A percentile compares a stretch with the other conserved stretches of the same genome.
Conservation (phyloP, 2,113 vertebrate genomes). For the Calonectris borealis region DNA sequence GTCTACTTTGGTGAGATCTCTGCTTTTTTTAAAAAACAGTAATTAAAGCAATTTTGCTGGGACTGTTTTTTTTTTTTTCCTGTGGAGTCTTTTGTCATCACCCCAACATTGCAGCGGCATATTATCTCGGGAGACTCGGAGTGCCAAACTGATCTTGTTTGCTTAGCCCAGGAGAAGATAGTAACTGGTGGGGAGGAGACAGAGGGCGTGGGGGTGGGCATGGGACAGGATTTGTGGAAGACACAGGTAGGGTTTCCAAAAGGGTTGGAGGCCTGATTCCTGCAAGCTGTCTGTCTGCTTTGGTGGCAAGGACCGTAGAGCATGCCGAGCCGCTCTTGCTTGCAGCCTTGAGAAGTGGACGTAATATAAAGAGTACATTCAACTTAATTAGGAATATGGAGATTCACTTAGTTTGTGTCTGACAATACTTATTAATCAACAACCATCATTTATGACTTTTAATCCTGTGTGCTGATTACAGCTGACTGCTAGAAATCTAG, state of each 20-base stretch:
- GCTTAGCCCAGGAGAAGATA: background rate
- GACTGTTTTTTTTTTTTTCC: background rate
- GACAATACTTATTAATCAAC: background rate
- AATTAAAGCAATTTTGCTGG: background rate
- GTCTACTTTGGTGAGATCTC: background rate
- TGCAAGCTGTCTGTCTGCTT: background rate
- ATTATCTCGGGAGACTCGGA: accelerated
- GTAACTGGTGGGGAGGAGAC: background rate
- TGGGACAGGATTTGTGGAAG: background rate
- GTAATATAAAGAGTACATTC: accelerated
- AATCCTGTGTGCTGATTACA: background rate
- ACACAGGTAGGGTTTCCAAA: background rate
- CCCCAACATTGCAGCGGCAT: accelerated
- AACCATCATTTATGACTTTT: background rate
- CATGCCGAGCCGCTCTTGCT: background rate
- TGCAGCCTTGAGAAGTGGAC: background rate
- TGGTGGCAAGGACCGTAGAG: background rate
- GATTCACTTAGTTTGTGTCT: background rate
- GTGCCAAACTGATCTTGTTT: background rate
- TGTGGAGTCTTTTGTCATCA: background rate
- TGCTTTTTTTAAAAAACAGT: background rate
- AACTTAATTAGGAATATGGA: background rate
- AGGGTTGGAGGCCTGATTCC: background rate
- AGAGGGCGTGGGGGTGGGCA: accelerated
- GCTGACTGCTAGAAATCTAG: background rate